Evolutionary conservation across 1,140 invertebrate genomes (phyloP).

Genomic region (Zaprionus vittiger): DNA sequence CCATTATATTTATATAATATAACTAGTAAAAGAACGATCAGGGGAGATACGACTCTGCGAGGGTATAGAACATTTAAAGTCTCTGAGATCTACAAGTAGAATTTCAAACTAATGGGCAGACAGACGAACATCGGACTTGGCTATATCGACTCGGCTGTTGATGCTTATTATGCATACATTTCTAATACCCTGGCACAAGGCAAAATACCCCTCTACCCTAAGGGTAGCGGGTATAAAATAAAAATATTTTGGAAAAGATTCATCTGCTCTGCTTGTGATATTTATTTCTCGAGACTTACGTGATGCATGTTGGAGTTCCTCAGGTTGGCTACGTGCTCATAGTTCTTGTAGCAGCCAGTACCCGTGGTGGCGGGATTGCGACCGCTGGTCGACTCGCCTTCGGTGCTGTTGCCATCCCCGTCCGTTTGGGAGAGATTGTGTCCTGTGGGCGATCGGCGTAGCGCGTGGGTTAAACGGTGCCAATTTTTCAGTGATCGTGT

Average conservation of each 20-base stretch:
- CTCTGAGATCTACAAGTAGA: too few relatives aligned
- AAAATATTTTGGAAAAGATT: not conserved
- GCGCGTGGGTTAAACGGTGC: constrained; percentile 85
- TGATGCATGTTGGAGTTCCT: constrained; percentile 88
- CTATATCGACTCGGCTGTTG: too few relatives aligned
- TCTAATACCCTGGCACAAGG: too few relatives aligned
- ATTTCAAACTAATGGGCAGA: too few relatives aligned
- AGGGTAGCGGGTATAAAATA: too few relatives aligned
- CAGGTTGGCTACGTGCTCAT: constrained; percentile 89
- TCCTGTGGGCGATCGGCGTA: constrained; percentile 87
- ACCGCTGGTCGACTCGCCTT: constrained; percentile 90
- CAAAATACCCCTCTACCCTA: too few relatives aligned
- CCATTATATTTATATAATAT: too few relatives aligned
- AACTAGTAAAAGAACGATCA: too few relatives aligned
- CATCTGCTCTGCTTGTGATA: not conserved
- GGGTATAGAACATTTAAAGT: too few relatives aligned
- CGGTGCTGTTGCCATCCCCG: constrained; percentile 93
- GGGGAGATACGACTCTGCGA: too few relatives aligned
- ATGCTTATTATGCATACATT: too few relatives aligned
- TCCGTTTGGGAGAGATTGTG: constrained; percentile 96
- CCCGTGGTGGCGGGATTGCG: constrained; percentile 90
- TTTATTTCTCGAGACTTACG: constrained; percentile 78
- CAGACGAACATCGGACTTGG: too few relatives aligned
- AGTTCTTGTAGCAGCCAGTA: constrained; percentile 93
- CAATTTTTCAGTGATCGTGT: constrained; percentile 84